These are phyloP conservation scores for Pseudotriccus pelzelni DNA, from an alignment of 2,797 vertebrate genomes.

Conservation along the genomic window DNA sequence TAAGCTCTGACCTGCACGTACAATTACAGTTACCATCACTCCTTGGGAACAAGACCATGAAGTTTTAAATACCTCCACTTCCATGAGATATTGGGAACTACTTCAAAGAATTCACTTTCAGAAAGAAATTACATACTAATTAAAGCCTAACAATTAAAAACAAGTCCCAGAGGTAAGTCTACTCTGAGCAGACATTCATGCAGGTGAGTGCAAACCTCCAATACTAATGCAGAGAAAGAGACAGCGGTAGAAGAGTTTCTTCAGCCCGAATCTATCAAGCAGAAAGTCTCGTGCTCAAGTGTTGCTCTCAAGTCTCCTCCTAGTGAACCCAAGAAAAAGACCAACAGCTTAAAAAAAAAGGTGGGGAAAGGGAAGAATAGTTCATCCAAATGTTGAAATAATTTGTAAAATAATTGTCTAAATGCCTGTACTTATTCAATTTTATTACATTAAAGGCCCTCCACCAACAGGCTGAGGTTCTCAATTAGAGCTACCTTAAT, in stretches of 20 bases:
- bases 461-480: not conserved
- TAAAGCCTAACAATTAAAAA: conserved; percentile 18
- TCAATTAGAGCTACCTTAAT: not conserved
- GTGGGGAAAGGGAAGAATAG: not conserved
- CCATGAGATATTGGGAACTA: conserved; percentile 10
- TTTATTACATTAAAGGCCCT: not conserved
- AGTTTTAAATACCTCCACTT: conserved; percentile 22
- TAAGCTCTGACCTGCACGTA: conserved; percentile 37
- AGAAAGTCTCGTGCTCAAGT: not conserved
- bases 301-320: not conserved
- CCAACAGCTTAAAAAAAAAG: not conserved
- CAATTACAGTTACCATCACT: conserved; percentile 6
- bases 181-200: not conserved
- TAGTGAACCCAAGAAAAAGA: not conserved
- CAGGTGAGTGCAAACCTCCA: not conserved
- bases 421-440: not conserved
- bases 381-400: not conserved
- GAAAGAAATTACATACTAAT: conserved; percentile 10
- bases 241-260: not conserved
- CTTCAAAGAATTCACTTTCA: conserved; percentile 8
- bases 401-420: not conserved
- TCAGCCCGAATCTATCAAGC: not conserved
- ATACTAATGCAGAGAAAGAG: not conserved
- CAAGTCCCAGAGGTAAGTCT: not conserved
- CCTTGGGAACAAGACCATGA: not conserved